These are phyloP conservation scores for Onchidella celtica DNA, from an alignment of 2,888 invertebrate genomes.

Conservation along the genomic window DNA sequence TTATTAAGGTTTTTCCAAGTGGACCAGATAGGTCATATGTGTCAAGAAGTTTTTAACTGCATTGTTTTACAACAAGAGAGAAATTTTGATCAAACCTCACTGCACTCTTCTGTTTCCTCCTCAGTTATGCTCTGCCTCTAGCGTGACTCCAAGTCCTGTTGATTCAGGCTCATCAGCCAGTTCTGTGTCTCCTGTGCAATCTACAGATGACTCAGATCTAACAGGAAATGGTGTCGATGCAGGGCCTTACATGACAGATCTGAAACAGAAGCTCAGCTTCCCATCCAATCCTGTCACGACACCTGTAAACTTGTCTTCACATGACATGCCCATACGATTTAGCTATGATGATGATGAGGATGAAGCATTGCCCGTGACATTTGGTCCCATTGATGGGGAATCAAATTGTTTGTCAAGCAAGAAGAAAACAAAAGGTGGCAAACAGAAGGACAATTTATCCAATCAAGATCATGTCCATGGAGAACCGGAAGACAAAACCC, in stretches of 20 bases:
- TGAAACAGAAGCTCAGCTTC: not conserved
- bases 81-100: too few relatives aligned
- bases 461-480: not conserved
- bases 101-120: too few relatives aligned
- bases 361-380: constrained; percentile 24
- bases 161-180: constrained; percentile 1
- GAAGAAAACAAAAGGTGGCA: not conserved
- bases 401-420: not conserved
- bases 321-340: not conserved
- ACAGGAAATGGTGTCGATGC: not conserved
- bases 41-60: too few relatives aligned
- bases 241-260: not conserved
- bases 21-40: too few relatives aligned
- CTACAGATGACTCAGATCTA: not conserved
- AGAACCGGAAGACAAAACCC: not conserved
- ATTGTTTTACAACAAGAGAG: too few relatives aligned
- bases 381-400: not conserved
- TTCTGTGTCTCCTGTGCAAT: constrained; percentile 8
- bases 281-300: not conserved
- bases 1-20: too few relatives aligned
- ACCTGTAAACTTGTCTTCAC: not conserved
- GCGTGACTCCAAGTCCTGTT: not conserved
- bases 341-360: constrained; percentile 23
- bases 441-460: not conserved
- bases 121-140: not conserved